A percentile compares a stretch with the other conserved stretches of the same genome.
phyloP scores from a whole-genome alignment of 2,888 invertebrate genomes.

The Druceiella hillmani region DNA sequence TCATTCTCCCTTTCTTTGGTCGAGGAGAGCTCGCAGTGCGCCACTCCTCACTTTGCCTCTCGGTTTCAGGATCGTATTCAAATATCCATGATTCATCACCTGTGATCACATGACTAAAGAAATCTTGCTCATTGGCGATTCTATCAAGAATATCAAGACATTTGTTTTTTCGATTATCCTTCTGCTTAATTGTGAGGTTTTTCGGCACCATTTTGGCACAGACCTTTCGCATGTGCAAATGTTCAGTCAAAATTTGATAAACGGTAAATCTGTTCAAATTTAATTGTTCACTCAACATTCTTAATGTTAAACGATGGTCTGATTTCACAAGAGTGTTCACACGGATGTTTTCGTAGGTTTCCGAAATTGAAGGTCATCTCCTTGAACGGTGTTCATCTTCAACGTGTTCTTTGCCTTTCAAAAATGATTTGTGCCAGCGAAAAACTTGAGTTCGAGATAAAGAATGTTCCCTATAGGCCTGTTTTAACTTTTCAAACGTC shows the following conservation, averaged over 20 bases:
- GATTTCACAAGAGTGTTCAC: constrained; percentile 4
- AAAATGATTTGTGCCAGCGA: constrained; percentile 16
- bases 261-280: constrained; percentile 8
- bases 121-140: too few species aligned
- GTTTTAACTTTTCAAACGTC: constrained; percentile 1
- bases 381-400: constrained; percentile 20
- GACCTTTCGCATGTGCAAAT: constrained; percentile 10
- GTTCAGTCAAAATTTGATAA: constrained; percentile 10
- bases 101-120: too few species aligned
- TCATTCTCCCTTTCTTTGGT: too few species aligned
- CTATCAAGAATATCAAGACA: too few species aligned
- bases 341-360: constrained; percentile 18
- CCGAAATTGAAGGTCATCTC: constrained; percentile 20
- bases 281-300: constrained; percentile 1
- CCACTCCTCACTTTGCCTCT: constrained; percentile 4
- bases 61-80: constrained; percentile 17
- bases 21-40: too few species aligned
- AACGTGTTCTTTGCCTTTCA: constrained; percentile 16
- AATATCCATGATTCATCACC: constrained; percentile 15
- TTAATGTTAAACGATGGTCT: constrained; percentile 4
- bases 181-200: constrained; percentile 2
- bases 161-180: too few species aligned
- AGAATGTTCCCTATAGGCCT: constrained; percentile 1
- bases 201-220: constrained; percentile 5
- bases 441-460: constrained; percentile 13